Evolutionary conservation across 2,888 invertebrate genomes (phyloP).

Genomic region (Ichneumon xanthorius): DNA sequence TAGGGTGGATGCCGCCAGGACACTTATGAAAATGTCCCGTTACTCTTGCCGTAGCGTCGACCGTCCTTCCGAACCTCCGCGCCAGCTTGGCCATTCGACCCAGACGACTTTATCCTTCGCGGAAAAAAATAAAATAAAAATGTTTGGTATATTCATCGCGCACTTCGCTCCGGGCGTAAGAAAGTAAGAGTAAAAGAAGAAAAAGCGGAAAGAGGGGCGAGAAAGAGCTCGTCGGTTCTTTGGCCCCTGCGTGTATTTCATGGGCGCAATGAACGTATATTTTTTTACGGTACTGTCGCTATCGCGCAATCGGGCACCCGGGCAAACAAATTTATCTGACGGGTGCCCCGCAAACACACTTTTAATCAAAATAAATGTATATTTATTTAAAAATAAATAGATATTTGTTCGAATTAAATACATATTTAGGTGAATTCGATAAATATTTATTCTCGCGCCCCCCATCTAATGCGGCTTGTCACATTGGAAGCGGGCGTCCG

Average conservation of each 20-base stretch:
- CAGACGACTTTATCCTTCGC: background rate
- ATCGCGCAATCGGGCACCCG: too few species aligned
- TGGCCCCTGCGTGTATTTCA: background rate
- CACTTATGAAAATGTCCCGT: slow-evolving; percentile 14
- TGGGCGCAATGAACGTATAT: background rate
- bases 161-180: slow-evolving; percentile 2
- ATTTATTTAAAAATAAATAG: too few species aligned
- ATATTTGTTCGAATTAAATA: too few species aligned
- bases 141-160: slow-evolving; percentile 39
- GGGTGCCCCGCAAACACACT: too few species aligned
- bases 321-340: too few species aligned
- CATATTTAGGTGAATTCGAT: too few species aligned
- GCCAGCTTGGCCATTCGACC: background rate
- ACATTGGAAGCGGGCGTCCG: background rate
- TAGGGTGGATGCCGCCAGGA: background rate
- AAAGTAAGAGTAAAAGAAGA: background rate
- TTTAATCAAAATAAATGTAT: too few species aligned
- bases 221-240: background rate
- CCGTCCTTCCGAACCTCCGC: background rate
- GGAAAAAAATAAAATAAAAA: slow-evolving; percentile 41
- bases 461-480: too few species aligned
- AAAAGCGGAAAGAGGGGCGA: background rate
- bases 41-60: background rate
- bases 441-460: too few species aligned
- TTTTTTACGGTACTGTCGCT: background rate